Percentiles rank a stretch among this genome's conserved stretches.
Evolutionary conservation across 2,113 vertebrate genomes (phyloP).

Genomic region (Hemibagrus wyckioides): DNA sequence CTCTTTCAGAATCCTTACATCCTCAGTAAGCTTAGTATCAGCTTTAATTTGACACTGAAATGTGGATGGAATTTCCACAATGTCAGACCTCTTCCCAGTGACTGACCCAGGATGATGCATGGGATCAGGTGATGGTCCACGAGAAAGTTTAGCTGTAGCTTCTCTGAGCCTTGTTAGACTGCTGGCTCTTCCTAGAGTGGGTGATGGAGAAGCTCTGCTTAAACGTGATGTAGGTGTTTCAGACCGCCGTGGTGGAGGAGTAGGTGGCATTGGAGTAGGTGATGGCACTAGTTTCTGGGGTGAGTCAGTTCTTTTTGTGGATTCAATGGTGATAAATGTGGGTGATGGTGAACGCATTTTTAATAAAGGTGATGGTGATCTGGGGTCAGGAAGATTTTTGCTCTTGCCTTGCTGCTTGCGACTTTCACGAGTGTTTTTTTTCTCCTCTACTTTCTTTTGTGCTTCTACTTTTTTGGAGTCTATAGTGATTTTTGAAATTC

Average conservation of each 20-base stretch:
- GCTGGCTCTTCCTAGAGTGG: constrained; percentile 77
- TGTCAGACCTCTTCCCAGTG: constrained; percentile 79
- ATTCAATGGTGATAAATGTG: constrained; percentile 86
- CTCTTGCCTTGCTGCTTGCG: constrained; percentile 62
- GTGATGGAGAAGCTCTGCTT: constrained; percentile 72
- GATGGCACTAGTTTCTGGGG: constrained; percentile 71
- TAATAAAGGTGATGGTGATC: constrained; percentile 70
- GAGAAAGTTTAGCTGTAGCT: constrained; percentile 80
- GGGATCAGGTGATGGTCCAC: constrained; percentile 68
- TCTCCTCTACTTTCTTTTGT: constrained; percentile 62
- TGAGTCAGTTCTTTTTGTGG: constrained; percentile 73
- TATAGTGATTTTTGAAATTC: constrained; percentile 70
- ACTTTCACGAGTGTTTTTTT: constrained; percentile 62
- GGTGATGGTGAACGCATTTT: constrained; percentile 81
- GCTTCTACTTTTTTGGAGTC: constrained; percentile 68
- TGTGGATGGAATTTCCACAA: constrained; percentile 79
- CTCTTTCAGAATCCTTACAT: not conserved
- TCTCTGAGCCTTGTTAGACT: constrained; percentile 83
- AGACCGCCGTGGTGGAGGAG: constrained; percentile 69
- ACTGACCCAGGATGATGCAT: constrained; percentile 62
- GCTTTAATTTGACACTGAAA: constrained; percentile 83
- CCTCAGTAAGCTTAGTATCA: constrained; percentile 63
- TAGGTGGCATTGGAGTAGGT: constrained; percentile 69
- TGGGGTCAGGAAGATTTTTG: constrained; percentile 63
- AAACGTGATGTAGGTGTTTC: constrained; percentile 69